Percentiles rank a stretch among this genome's conserved stretches.
Evolutionary conservation across 1,140 invertebrate species (phyloP).

Genomic region (Trichomalopsis sarcophagae): DNA sequence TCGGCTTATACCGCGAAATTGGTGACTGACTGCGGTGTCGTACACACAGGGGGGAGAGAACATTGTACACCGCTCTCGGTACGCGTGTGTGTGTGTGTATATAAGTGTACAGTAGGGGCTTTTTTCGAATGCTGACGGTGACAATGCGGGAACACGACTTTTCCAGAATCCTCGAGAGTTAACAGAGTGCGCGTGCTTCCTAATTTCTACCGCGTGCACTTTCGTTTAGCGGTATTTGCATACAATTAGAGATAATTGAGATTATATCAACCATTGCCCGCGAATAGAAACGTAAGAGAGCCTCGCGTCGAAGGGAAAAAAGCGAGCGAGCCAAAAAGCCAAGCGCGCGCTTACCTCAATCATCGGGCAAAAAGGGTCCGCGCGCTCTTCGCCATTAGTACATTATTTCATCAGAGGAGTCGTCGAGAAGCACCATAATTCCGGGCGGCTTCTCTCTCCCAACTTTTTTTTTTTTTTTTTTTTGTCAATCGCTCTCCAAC

Average conservation of each 20-base stretch:
- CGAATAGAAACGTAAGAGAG: not conserved
- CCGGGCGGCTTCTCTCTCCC: conserved; percentile 13
- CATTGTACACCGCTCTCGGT: not conserved
- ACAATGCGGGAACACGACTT: not conserved
- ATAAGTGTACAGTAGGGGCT: not conserved
- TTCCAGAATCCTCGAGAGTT: not conserved
- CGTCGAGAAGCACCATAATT: not conserved
- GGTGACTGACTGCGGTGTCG: not conserved
- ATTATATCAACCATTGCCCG: too few species aligned
- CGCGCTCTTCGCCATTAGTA: not conserved
- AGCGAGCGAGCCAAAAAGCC: not conserved
- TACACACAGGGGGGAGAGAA: not conserved
- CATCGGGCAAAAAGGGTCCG: not conserved
- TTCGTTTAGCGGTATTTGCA: not conserved
- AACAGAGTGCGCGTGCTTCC: too few species aligned
- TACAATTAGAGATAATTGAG: too few species aligned
- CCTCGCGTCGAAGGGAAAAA: too few species aligned
- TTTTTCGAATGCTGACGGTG: not conserved
- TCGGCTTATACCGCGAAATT: not conserved
- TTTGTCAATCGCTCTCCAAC: conserved; percentile 51
- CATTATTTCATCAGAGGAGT: not conserved
- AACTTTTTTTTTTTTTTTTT: conserved; percentile 40
- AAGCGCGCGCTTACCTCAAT: not conserved
- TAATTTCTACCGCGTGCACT: too few species aligned
- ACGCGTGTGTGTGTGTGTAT: not conserved